Evolutionary conservation across 2,113 vertebrate genomes (phyloP).

Genomic region (Cephalopholis sonnerati): DNA sequence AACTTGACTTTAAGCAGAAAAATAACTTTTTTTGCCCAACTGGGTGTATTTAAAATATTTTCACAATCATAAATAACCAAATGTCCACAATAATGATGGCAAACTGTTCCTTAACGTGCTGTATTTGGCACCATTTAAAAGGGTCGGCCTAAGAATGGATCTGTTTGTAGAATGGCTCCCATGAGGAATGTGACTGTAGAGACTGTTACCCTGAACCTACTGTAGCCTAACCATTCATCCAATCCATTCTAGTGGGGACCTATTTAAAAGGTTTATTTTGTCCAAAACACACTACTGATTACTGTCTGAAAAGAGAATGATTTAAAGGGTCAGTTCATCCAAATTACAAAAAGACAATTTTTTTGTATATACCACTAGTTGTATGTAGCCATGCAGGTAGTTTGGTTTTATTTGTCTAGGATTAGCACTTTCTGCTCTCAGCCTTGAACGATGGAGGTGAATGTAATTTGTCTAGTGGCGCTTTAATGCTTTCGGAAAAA

Average conservation of each 20-base stretch:
- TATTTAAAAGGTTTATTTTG: conserved; percentile 11
- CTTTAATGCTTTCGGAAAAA: background rate
- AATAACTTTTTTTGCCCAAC: background rate
- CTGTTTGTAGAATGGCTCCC: conserved; percentile 1
- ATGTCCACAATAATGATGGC: background rate
- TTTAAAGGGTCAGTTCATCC: conserved; percentile 36
- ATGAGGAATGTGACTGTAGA: background rate
- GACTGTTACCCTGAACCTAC: background rate
- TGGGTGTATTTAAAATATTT: background rate
- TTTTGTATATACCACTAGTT: background rate
- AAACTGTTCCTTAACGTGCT: conserved; percentile 3
- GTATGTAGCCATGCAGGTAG: background rate
- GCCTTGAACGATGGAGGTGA: background rate
- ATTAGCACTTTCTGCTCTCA: background rate
- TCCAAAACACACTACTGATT: conserved; percentile 29
- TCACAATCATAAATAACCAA: conserved; percentile 7
- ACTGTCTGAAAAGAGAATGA: conserved; percentile 3
- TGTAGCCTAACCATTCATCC: background rate
- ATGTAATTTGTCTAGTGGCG: no score
- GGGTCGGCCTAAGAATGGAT: background rate
- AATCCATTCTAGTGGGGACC: background rate
- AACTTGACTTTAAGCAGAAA: background rate
- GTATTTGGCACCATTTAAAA: conserved; percentile 12
- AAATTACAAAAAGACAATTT: conserved; percentile 2
- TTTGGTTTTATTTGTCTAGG: background rate